phyloP scores from a whole-genome alignment of 2,888 invertebrate species.

The Chymomyza amoena region DNA sequence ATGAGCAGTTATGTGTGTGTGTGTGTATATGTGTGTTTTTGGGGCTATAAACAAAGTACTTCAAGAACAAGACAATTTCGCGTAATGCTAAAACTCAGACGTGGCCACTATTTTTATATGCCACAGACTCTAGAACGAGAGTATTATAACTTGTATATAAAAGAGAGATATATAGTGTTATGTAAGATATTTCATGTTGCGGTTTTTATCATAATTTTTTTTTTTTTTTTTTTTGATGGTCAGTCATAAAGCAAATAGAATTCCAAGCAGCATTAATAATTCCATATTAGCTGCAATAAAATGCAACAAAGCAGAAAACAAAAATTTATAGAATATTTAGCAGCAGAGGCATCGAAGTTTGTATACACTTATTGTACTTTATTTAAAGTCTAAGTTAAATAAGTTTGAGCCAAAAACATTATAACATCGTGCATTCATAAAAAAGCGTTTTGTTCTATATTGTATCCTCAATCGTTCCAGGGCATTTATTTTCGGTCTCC shows the following conservation, averaged over 20 bases:
- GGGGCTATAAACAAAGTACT: conserved; percentile 7
- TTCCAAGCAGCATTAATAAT: conserved; percentile 54
- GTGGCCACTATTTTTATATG: neutral
- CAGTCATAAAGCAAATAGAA: conserved; percentile 37
- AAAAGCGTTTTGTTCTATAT: too few relatives aligned
- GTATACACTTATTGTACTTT: neutral
- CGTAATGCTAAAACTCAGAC: neutral
- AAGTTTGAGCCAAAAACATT: too few relatives aligned
- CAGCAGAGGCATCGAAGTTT: neutral
- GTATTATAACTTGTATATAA: too few relatives aligned
- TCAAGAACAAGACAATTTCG: neutral
- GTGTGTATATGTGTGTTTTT: conserved; percentile 13
- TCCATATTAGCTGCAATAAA: conserved; percentile 65
- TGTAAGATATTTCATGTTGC: neutral
- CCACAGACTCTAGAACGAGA: neutral
- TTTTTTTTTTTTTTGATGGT: neutral
- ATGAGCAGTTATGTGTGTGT: neutral
- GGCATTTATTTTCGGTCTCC: too few relatives aligned
- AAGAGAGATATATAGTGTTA: neutral
- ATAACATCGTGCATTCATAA: too few relatives aligned
- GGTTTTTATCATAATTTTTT: neutral
- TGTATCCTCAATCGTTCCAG: too few relatives aligned
- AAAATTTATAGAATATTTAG: too few relatives aligned
- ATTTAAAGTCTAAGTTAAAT: too few relatives aligned
- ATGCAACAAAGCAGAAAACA: conserved; percentile 4